Evolutionary conservation across 2,797 vertebrate species (phyloP), one percentile per base, ranked within the genome.

Genomic region (Sebastes kiyomatsui): DNA sequence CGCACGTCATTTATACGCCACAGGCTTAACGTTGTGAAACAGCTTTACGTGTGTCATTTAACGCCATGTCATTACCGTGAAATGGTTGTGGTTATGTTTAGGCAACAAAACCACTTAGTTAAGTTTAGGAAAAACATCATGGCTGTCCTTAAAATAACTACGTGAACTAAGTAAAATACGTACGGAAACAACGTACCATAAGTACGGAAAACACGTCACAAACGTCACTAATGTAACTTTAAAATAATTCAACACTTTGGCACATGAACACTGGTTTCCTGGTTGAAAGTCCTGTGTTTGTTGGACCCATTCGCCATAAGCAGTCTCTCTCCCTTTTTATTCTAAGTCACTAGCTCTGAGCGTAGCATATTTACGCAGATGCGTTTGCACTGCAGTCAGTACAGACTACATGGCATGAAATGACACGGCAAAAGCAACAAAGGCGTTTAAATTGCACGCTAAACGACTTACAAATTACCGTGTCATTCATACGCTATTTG

Each of bases 61-160:
- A 52, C 46, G 18, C 46, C 18, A 9, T 1, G 3, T 52, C 8
- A 0, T n/a, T 20, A 49, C 46, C 5, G 0, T 38, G 35, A 38
- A 38, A 38, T 38, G 35, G 35, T 38, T 52, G 46, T n/a, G 46
- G 0, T 52, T 52, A 52, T 52, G 18, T 52, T 52, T 52, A 52
- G 7, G 46, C 46, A 52, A 52, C 46, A 52, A 20, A 52, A 52
- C 18, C 18, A 52, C 18, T 52, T 52, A 52, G 46, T 52, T 52
- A 52, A 0, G 46, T 52, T 52, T n/a, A 52, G 18, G 49, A 52
- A 52, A 52, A 52, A 52, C 20, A 0, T 52, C 49, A 52, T 52
- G 20, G 49, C 7, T 52, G 7, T 4, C 49, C 23, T 23, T 52
- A n/a, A 52, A 52, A 52, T 52, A n/a, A n/a, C 42, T 46, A 2